Evolutionary conservation across 2,113 vertebrate genomes (phyloP), one percentile per base, ranked within the genome.

Genomic region (Megaceryle torquata): DNA sequence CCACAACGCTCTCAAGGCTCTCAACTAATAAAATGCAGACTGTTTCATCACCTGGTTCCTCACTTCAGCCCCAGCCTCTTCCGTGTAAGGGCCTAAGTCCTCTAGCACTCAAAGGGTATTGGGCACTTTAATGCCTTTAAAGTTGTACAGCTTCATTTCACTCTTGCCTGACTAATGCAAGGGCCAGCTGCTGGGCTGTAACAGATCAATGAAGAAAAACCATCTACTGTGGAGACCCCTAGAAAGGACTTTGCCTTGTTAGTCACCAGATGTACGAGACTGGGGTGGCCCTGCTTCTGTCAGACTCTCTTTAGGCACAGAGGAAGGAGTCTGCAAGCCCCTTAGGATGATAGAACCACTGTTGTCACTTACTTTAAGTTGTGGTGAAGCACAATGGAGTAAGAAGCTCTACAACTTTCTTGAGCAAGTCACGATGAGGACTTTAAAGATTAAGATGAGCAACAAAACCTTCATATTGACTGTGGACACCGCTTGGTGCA

Each of bases 401-500:
- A 82, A 76, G 76, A 67, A 76, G 4, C 22, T 81, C 41, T 74
- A 19, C 37, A 57, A 10, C 7, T 28, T 81, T 28, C 69, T 59
- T 39, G 35, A 79, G 28, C 15, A 65, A 80, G 31, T 65, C 24
- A 29, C 8, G 13, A 60, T 11, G 43, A 64, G 33, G 14, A 48
- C 7, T 64, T 91, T 15, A 50, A 61, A 57, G 13, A 37, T 44
- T 17, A 53, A 61, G 15, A 50, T 6, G 43, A 69, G n/a, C 5
- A 72, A 26, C 16, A 59, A 89, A 33, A n/a, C 21, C 10, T 37
- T 72, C 16, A 11, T 22, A 25, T 1, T 60, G 54, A 26, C 20
- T 1, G 0, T 9, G 44, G 19, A 6, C 75, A 39, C 26, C 0
- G 1, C 19, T 51, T 0, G 0, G 13, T 16, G 35, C 0, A 0